Conservation (phyloP, 2,888 invertebrate species). For the Caenorhabditis sulstoni region DNA sequence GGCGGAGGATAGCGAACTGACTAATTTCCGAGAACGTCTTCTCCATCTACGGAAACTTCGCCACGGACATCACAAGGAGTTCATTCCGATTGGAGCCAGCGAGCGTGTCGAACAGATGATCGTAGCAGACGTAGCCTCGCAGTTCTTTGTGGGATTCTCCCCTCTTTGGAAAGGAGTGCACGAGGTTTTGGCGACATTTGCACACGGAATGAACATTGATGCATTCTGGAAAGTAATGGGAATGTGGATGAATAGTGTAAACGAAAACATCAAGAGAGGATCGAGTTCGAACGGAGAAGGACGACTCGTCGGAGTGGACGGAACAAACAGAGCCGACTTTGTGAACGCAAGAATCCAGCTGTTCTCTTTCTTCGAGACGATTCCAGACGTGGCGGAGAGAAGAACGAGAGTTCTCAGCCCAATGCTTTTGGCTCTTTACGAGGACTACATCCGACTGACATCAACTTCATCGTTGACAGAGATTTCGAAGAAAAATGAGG, state of each 20-base stretch:
- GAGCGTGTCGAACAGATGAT: constrained; percentile 81
- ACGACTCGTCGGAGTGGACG: constrained; percentile 51
- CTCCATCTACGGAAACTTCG: constrained; percentile 82
- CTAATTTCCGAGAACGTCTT: constrained; percentile 89
- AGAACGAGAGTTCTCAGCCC: constrained; percentile 89
- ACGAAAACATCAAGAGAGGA: constrained; percentile 81
- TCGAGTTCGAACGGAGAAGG: constrained; percentile 2
- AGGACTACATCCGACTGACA: constrained; percentile 76
- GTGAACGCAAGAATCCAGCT: constrained; percentile 61
- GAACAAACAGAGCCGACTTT: constrained; percentile 51
- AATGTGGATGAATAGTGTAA: constrained; percentile 68
- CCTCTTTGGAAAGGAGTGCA: constrained; percentile 90
- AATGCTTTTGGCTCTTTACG: constrained; percentile 89
- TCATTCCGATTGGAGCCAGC: constrained; percentile 56
- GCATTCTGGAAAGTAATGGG: constrained; percentile 81
- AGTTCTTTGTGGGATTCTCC: constrained; percentile 90
- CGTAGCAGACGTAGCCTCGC: constrained; percentile 88
- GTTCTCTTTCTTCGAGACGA: constrained; percentile 79
- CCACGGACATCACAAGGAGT: constrained; percentile 59
- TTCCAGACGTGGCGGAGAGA: constrained; percentile 88
- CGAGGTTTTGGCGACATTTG: constrained; percentile 87
- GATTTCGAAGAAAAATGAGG: not conserved
- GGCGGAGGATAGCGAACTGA: constrained; percentile 87
- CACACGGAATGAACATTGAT: constrained; percentile 81
- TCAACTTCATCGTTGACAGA: not conserved